phyloP scores from a whole-genome alignment of 2,113 vertebrate species.

The Sinocyclocheilus grahami region DNA sequence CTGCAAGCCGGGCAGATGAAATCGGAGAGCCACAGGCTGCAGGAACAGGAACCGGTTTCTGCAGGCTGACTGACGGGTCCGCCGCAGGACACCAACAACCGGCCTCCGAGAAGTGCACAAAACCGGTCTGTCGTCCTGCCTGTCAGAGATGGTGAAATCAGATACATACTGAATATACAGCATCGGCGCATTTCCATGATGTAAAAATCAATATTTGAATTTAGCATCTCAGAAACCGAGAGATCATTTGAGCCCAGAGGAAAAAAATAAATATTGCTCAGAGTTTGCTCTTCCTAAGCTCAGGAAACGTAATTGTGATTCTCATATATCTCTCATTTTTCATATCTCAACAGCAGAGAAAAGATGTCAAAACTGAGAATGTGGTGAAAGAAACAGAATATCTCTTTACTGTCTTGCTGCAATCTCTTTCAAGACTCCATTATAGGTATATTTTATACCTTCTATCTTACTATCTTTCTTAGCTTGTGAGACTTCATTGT shows the following conservation, averaged over 20 bases:
- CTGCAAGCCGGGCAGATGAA: neutral
- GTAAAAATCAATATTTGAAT: neutral
- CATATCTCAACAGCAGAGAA: too few species aligned
- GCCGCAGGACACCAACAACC: neutral
- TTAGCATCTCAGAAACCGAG: neutral
- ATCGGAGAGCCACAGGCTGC: neutral
- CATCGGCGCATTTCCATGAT: neutral
- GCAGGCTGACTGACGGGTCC: conserved; percentile 19
- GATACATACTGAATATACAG: neutral
- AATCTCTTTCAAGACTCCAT: too few species aligned
- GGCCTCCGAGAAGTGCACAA: neutral
- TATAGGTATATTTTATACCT: too few species aligned
- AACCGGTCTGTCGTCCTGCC: neutral
- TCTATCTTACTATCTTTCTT: too few species aligned
- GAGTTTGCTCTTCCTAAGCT: too few species aligned
- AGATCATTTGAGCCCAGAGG: neutral
- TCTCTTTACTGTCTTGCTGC: too few species aligned
- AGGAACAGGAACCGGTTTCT: conserved; percentile 39
- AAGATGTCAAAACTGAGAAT: too few species aligned
- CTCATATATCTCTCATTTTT: too few species aligned
- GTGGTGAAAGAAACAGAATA: too few species aligned
- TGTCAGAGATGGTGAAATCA: neutral
- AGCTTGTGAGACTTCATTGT: too few species aligned
- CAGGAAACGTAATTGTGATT: too few species aligned
- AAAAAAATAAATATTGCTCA: too few species aligned